Percentiles rank a stretch among this genome's conserved stretches.
phyloP scores from a whole-genome alignment of 2,888 invertebrate species.

The Hirtodrosophila trivittata region DNA sequence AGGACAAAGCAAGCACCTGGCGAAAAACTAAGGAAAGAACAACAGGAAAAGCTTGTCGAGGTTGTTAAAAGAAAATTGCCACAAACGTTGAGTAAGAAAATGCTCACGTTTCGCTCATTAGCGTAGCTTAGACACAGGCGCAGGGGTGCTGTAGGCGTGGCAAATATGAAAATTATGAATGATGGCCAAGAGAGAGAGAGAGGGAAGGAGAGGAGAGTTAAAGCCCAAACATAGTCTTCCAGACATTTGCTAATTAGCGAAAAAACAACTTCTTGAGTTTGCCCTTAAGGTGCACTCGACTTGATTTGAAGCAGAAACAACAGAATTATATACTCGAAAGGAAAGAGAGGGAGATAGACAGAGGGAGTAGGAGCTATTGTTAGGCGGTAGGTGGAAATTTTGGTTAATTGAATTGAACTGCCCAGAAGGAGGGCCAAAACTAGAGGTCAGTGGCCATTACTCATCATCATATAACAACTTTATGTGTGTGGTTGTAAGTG shows the following conservation, averaged over 20 bases:
- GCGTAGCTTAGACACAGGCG: slow-evolving; percentile 27
- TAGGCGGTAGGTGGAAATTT: slow-evolving; percentile 17
- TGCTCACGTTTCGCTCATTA: slow-evolving; percentile 64
- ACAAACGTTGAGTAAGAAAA: slow-evolving; percentile 33
- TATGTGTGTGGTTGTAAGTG: slow-evolving; percentile 3
- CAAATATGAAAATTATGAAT: slow-evolving; percentile 26
- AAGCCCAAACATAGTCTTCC: slow-evolving; percentile 31
- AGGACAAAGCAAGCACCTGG: slow-evolving; percentile 4
- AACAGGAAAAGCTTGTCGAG: slow-evolving; percentile 9
- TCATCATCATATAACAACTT: slow-evolving; percentile 44
- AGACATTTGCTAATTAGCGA: slow-evolving; percentile 63
- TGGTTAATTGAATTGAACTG: slow-evolving; percentile 69
- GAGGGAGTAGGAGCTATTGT: neutral
- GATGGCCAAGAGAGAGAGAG: neutral
- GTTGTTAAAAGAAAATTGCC: slow-evolving; percentile 27
- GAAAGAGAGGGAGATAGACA: slow-evolving; percentile 1
- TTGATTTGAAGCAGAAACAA: slow-evolving; percentile 19
- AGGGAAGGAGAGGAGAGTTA: slow-evolving; percentile 12
- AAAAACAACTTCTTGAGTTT: slow-evolving; percentile 39
- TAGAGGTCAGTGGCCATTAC: slow-evolving; percentile 53
- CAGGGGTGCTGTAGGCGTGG: slow-evolving; percentile 1
- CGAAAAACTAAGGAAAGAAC: slow-evolving; percentile 11
- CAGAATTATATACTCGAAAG: slow-evolving; percentile 26
- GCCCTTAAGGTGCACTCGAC: slow-evolving; percentile 24
- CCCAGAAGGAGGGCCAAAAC: slow-evolving; percentile 31